These are phyloP conservation scores for Manacus vitellinus DNA, from an alignment of 2,113 vertebrate genomes.

Conservation along the genomic window DNA sequence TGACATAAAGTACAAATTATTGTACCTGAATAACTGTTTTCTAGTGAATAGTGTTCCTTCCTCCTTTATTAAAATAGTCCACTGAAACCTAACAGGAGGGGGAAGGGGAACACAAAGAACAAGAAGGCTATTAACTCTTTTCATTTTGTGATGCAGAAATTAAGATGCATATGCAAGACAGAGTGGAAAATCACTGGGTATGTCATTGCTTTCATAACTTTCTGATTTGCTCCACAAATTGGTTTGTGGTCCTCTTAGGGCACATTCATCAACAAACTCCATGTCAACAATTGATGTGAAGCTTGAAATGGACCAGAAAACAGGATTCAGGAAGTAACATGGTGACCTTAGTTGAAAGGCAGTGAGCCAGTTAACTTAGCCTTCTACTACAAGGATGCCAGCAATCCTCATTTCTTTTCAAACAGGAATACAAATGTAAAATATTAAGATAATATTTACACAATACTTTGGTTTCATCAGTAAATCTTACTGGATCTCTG, in stretches of 20 bases:
- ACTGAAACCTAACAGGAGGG: constrained; percentile 33
- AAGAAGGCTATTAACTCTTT: constrained; percentile 38
- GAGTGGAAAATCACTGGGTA: constrained; percentile 36
- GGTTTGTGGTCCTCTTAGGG: constrained; percentile 47
- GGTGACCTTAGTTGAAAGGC: constrained; percentile 1
- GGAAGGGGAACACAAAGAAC: not conserved
- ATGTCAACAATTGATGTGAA: constrained; percentile 47
- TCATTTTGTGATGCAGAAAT: constrained; percentile 36
- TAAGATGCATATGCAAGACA: not conserved
- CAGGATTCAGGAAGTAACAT: constrained; percentile 39
- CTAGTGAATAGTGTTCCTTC: constrained; percentile 63
- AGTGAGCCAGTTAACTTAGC: not conserved
- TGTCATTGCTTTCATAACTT: constrained; percentile 35
- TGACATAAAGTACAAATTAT: constrained; percentile 81
- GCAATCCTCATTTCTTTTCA: not conserved
- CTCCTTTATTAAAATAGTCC: constrained; percentile 50
- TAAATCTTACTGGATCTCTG: not conserved
- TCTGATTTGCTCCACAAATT: constrained; percentile 54
- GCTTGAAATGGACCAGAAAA: constrained; percentile 57
- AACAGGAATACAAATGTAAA: not conserved
- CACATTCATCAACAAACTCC: constrained; percentile 17
- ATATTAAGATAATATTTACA: not conserved
- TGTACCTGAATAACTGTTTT: constrained; percentile 78
- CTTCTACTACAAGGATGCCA: not conserved
- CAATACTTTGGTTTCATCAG: not conserved